Percentiles rank a stretch among this genome's conserved stretches.
Conservation (phyloP, 2,888 invertebrate genomes). For the Dryadula phaetusa region DNA sequence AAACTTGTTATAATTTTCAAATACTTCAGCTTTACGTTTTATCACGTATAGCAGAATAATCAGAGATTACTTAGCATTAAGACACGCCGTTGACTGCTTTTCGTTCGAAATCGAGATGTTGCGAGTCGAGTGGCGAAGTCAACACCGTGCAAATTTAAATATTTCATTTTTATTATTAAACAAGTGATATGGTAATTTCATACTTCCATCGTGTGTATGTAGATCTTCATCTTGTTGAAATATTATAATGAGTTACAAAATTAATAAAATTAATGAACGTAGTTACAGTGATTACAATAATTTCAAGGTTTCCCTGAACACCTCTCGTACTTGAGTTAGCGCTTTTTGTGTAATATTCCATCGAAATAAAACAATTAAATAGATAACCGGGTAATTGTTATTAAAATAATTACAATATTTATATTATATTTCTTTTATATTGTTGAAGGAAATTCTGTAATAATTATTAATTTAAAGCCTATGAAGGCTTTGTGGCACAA, state of each 20-base stretch:
- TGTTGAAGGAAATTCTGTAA: conserved; percentile 14
- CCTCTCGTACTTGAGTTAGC: conserved; percentile 3
- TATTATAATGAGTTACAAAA: conserved; percentile 10
- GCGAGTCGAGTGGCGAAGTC: too few species aligned
- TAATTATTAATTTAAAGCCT: background rate
- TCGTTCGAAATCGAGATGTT: too few species aligned
- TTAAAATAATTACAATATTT: conserved; percentile 11
- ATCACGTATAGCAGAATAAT: too few species aligned
- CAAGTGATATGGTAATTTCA: conserved; percentile 4
- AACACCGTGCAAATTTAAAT: too few species aligned
- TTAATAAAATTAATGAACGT: conserved; percentile 11
- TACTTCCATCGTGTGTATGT: background rate
- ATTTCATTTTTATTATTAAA: background rate
- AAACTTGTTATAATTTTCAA: too few species aligned
- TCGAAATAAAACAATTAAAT: conserved; percentile 18
- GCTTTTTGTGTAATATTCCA: conserved; percentile 16
- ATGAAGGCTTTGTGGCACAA: background rate
- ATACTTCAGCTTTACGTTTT: too few species aligned
- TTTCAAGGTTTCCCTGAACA: conserved; percentile 1
- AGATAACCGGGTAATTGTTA: background rate
- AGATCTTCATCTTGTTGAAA: conserved; percentile 6
- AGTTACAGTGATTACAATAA: conserved; percentile 6
- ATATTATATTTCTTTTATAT: conserved; percentile 1
- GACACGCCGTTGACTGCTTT: too few species aligned
- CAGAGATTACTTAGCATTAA: too few species aligned